These are phyloP conservation scores for Daktulosphaira vitifoliae DNA, from an alignment of 1,140 invertebrate species.

Conservation along the genomic window DNA sequence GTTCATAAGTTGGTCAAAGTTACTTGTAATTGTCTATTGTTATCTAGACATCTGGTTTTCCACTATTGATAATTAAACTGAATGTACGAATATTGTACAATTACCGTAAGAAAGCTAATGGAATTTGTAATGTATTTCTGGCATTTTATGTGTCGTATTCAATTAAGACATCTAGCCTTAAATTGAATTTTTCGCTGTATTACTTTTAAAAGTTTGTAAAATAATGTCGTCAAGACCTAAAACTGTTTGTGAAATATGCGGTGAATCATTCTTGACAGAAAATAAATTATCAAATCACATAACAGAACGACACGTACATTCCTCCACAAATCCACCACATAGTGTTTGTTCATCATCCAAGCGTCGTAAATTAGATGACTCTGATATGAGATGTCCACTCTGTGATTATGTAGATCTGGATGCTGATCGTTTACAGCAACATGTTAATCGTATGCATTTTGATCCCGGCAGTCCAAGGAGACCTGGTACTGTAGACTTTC, in stretches of 20 bases:
- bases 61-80: too few relatives aligned
- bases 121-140: too few relatives aligned
- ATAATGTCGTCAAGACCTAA: constrained; percentile 10
- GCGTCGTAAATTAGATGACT: constrained; percentile 4
- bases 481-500: constrained; percentile 46
- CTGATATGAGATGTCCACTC: constrained; percentile 13
- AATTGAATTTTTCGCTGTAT: too few relatives aligned
- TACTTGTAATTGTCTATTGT: too few relatives aligned
- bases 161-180: too few relatives aligned
- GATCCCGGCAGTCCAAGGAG: constrained; percentile 69
- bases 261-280: constrained; percentile 23
- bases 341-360: constrained; percentile 8
- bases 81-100: too few relatives aligned
- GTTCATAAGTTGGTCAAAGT: too few relatives aligned
- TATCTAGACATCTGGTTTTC: too few relatives aligned
- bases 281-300: constrained; percentile 25
- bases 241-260: constrained; percentile 25
- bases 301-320: constrained; percentile 21
- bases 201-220: too few relatives aligned
- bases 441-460: constrained; percentile 75
- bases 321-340: neutral
- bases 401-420: constrained; percentile 17
- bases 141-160: too few relatives aligned
- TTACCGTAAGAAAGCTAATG: too few relatives aligned
- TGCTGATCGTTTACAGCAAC: constrained; percentile 41